Evolutionary conservation across 2,888 invertebrate species (phyloP), one percentile per base, ranked within the genome.

Genomic region (Chrysolina oricalcia): DNA sequence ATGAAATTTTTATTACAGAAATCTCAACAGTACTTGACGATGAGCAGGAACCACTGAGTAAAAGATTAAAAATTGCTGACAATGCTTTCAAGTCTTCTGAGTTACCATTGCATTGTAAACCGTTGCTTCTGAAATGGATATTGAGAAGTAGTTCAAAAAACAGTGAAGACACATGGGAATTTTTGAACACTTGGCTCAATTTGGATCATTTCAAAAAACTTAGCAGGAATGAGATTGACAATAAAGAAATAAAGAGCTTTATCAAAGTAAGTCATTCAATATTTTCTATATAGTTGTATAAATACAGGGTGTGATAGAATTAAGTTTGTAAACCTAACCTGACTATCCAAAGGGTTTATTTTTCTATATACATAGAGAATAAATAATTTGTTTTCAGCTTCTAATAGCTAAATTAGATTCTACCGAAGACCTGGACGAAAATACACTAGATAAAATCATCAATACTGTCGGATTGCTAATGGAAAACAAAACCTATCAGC

Each of bases 21-120:
- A 79, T 87, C 65, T 48, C 84, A 64, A 78, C 70, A 11, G 35
- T 85, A 19, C 80, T 87, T 43, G 81, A 85, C 59, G 77, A 83
- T 69, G 71, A 80, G 21, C 82, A 83, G 5, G 86, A 86, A 80
- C 85, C 87, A 5, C 74, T 86, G 56, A 43, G 70, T 19, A 87
- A 86, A 76, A 81, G 86, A 40, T 67, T 87, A 46, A 85, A 84
- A 83, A 78, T 87, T 48, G 87, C 86, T 13, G 81, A 86, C 67
- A 84, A 84, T 79, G 85, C 84, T 2, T 87, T 86, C 73, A 84
- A 82, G 71, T 81, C 83, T 5, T 53, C 77, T 35, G 82, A 84
- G 66, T 73, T 86, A 56, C 80, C 82, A 10, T 75, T 83, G 48
- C 75, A 77, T 65, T 80, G 83, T 73, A 83, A 83, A 75, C 79